Conservation (phyloP, 1,140 invertebrate genomes). For the Atta colombica region DNA sequence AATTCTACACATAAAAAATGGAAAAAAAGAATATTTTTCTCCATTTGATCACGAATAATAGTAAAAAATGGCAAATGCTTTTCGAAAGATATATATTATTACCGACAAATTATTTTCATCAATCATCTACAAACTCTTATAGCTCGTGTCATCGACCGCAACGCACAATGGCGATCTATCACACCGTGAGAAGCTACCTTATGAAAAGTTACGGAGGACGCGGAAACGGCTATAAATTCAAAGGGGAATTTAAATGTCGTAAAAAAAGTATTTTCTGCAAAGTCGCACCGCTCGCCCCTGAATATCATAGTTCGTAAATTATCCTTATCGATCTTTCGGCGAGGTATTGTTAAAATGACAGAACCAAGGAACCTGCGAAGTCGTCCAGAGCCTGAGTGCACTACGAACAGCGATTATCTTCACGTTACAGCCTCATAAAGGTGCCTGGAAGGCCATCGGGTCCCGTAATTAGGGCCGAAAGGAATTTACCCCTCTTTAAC, state of each 20-base stretch:
- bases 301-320: conserved; percentile 63
- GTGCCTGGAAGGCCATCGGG: not conserved
- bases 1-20: not conserved
- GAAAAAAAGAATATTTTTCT: not conserved
- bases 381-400: conserved; percentile 11
- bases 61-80: not conserved
- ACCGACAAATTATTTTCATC: conserved; percentile 56
- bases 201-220: conserved; percentile 47
- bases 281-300: not conserved
- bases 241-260: conserved; percentile 52
- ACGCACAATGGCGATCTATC: conserved; percentile 46
- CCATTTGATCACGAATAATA: not conserved
- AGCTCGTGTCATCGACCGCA: conserved; percentile 45
- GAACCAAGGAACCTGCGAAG: not conserved
- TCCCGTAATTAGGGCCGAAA: conserved; percentile 65
- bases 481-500: conserved; percentile 59
- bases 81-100: conserved; percentile 9
- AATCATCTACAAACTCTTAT: conserved; percentile 18
- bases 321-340: conserved; percentile 39
- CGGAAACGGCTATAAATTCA: conserved; percentile 46
- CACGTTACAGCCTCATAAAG: conserved; percentile 62
- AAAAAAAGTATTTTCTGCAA: conserved; percentile 48
- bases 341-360: conserved; percentile 45
- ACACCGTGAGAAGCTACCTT: conserved; percentile 27
- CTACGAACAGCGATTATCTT: conserved; percentile 67